Percentiles rank a stretch among this genome's conserved stretches.
phyloP scores from a whole-genome alignment of 2,113 vertebrate species.

The Atlantisia rogersi region DNA sequence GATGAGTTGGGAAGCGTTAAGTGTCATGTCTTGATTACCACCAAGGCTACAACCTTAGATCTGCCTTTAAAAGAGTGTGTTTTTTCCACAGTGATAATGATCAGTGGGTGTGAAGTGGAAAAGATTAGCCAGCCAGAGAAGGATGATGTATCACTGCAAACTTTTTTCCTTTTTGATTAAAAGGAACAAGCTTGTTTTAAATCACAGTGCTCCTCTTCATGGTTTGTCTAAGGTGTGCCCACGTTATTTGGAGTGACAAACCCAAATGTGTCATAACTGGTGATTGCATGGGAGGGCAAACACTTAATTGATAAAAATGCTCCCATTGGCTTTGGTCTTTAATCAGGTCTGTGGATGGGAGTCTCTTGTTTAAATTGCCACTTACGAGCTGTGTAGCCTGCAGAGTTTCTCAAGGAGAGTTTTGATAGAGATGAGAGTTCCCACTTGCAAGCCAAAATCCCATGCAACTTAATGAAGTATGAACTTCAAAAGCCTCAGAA shows the following conservation, averaged over 20 bases:
- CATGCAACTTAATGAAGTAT: constrained; percentile 19
- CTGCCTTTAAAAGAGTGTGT: constrained; percentile 19
- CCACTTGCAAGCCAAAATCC: constrained; percentile 22
- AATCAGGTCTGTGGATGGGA: constrained; percentile 40
- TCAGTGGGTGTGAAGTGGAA: constrained; percentile 59
- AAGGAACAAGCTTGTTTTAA: constrained; percentile 53
- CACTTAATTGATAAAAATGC: constrained; percentile 59
- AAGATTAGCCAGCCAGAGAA: constrained; percentile 41
- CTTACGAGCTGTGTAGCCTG: constrained; percentile 33
- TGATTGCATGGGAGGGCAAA: constrained; percentile 54
- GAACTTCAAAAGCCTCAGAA: constrained; percentile 48
- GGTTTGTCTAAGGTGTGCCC: constrained; percentile 56
- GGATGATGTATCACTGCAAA: constrained; percentile 24
- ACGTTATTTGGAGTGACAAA: constrained; percentile 9
- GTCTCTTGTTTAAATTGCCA: constrained; percentile 37
- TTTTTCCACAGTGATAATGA: constrained; percentile 15
- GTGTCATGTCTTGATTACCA: neutral
- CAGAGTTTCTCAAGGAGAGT: constrained; percentile 34
- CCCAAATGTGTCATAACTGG: constrained; percentile 45
- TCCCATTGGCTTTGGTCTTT: constrained; percentile 49
- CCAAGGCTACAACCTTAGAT: constrained; percentile 36
- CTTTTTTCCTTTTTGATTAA: constrained; percentile 55
- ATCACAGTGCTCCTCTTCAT: constrained; percentile 19
- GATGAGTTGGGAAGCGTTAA: neutral
- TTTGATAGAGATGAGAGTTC: constrained; percentile 58